Evolutionary conservation across 2,797 vertebrate species (phyloP), one percentile per base, ranked within the genome.

Genomic region (Chloroceryle amazona): DNA sequence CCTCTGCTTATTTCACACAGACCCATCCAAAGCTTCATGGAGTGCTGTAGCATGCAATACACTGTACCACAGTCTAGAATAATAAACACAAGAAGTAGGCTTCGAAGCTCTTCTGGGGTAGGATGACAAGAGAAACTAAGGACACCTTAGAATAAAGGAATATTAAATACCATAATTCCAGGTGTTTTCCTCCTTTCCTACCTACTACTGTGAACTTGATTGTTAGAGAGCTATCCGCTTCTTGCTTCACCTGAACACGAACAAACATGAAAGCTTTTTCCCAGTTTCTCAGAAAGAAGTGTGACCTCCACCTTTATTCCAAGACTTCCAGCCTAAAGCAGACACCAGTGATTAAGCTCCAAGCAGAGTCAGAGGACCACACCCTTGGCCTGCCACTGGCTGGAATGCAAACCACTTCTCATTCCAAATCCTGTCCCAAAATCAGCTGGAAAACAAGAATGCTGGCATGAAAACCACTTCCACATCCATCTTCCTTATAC

Each of bases 361-460:
- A 28, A 74, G 61, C 18, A 35, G 26, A 95, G 85, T 39, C 72
- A 87, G 52, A 12, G 68, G 60, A 90, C 93, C 95, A 92, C 92
- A 92, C 96, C 96, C 96, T 95, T 73, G 67, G 96, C 81, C 25
- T 89, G 81, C 66, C 81, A 84, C 66, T 55, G 62, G 57, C 76
- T 93, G 46, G 28, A 96, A 88, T 18, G 6, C 65, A 65, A 94
- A 42, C 16, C 13, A 70, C 17, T 95, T 76, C 83, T 93, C 80
- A 6, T 82, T 66, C 71, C 55, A 94, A 96, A 85, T 67, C 26
- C 80, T 58, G 70, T 26, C 80, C 85, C 90, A 65, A 90, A 91
- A 37, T 37, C 37, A 37, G 37, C 37, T 37, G 37, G 37, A 37
- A 37, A 37, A 37, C 37, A 37, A 37, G 37, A 37, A 37, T 37